Evolutionary conservation across 2,888 invertebrate species (phyloP).

Genomic region (Conchocele bisecta): DNA sequence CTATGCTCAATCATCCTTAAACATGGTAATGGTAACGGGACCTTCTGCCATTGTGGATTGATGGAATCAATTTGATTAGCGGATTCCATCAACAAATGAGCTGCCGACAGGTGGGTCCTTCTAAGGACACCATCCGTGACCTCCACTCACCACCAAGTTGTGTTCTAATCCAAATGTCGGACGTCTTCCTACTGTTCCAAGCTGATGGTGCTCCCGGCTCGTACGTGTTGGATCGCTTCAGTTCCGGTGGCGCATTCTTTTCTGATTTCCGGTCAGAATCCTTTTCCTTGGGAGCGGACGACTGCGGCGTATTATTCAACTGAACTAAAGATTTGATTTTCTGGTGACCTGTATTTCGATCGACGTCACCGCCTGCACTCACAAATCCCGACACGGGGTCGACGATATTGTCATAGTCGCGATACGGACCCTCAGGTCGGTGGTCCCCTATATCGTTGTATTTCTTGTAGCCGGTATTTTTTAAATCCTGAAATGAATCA

Average conservation of each 20-base stretch:
- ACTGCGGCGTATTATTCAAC: constrained; percentile 75
- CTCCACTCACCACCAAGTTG: constrained; percentile 76
- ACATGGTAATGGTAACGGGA: too few relatives aligned
- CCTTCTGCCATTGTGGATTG: too few relatives aligned
- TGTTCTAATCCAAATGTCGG: constrained; percentile 76
- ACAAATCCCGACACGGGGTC: constrained; percentile 81
- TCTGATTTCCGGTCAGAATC: constrained; percentile 70
- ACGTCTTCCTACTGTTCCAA: constrained; percentile 79
- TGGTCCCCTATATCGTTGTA: constrained; percentile 79
- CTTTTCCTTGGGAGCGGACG: constrained; percentile 65
- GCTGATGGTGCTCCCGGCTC: constrained; percentile 76
- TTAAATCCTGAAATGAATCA: constrained; percentile 72
- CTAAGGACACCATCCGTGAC: too few relatives aligned
- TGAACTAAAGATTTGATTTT: constrained; percentile 75
- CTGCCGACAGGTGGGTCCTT: too few relatives aligned
- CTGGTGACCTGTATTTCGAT: constrained; percentile 75
- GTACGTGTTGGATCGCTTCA: constrained; percentile 71
- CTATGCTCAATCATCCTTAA: too few relatives aligned
- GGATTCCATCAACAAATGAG: too few relatives aligned
- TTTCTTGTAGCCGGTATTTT: constrained; percentile 63
- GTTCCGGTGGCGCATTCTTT: constrained; percentile 73
- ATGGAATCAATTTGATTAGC: too few relatives aligned
- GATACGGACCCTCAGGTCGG: constrained; percentile 73
- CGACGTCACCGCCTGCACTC: constrained; percentile 79
- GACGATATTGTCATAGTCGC: constrained; percentile 79